These are phyloP conservation scores for Napeogenes sylphis DNA, from an alignment of 2,888 invertebrate genomes.

Conservation along the genomic window DNA sequence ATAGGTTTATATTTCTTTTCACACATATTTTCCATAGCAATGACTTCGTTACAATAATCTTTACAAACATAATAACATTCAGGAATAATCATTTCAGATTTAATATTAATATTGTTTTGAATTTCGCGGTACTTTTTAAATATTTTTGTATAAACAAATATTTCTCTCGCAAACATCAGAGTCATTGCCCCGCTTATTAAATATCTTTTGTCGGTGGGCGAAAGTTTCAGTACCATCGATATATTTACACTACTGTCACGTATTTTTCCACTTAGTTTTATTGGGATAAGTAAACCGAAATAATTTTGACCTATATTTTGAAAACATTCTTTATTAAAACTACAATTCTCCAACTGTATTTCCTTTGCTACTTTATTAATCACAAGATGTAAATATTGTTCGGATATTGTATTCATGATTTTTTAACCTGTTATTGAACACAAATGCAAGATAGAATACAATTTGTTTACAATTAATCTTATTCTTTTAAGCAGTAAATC, in stretches of 20 bases:
- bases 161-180: conserved; percentile 57
- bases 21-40: conserved; percentile 61
- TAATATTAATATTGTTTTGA: conserved; percentile 34
- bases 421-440: not conserved
- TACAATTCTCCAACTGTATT: conserved; percentile 37
- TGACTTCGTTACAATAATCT: conserved; percentile 56
- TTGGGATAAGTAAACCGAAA: conserved; percentile 61
- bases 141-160: conserved; percentile 55
- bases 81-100: conserved; percentile 45
- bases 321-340: conserved; percentile 43
- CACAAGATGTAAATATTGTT: conserved; percentile 18
- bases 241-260: conserved; percentile 35
- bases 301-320: conserved; percentile 62
- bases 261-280: conserved; percentile 43
- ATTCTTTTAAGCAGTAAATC: no score
- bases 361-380: conserved; percentile 16
- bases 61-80: conserved; percentile 51
- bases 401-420: conserved; percentile 17
- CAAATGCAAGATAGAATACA: no score
- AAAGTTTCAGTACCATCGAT: conserved; percentile 58
- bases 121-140: conserved; percentile 46
- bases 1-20: conserved; percentile 49
- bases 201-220: conserved; percentile 61
- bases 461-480: no score
- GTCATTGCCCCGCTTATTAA: conserved; percentile 65